These are phyloP conservation scores for Chromobotia macracanthus DNA, from an alignment of 2,797 vertebrate genomes.

Conservation along the genomic window DNA sequence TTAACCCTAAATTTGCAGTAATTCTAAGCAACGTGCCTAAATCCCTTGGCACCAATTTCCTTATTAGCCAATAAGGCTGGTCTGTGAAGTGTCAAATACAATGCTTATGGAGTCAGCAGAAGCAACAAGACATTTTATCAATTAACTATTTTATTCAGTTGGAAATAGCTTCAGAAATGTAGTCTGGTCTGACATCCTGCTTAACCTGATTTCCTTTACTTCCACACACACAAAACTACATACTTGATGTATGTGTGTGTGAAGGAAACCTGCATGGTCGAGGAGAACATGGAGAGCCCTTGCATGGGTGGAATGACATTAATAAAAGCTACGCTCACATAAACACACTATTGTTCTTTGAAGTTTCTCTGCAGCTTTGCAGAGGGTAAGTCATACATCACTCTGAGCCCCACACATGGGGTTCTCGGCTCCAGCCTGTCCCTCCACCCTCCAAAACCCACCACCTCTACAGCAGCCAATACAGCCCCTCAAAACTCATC, in stretches of 20 bases:
- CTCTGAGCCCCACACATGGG: constrained; percentile 44
- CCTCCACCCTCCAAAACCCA: constrained; percentile 63
- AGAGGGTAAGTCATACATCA: constrained; percentile 63
- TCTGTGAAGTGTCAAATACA: constrained; percentile 71
- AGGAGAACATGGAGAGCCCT: constrained; percentile 51
- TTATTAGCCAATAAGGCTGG: constrained; percentile 62
- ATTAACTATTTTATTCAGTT: constrained; percentile 74
- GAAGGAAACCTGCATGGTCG: constrained; percentile 59
- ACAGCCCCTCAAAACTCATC: constrained; percentile 43
- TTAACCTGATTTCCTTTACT: constrained; percentile 36
- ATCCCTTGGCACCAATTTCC: constrained; percentile 62
- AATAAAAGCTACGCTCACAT: constrained; percentile 78
- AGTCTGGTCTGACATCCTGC: constrained; percentile 43
- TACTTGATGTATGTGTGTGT: constrained; percentile 23
- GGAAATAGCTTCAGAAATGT: constrained; percentile 64
- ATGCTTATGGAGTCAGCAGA: constrained; percentile 71
- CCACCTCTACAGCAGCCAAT: constrained; percentile 9
- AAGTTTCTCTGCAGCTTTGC: constrained; percentile 68
- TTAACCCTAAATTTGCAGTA: constrained; percentile 40
- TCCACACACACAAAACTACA: too few species aligned
- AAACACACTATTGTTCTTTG: constrained; percentile 79
- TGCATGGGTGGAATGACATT: constrained; percentile 67
- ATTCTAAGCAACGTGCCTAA: constrained; percentile 36
- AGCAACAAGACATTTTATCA: constrained; percentile 74
- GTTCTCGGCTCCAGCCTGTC: constrained; percentile 44